Conservation (phyloP, 2,113 vertebrate genomes). For the Pachypanchax playfairii region DNA sequence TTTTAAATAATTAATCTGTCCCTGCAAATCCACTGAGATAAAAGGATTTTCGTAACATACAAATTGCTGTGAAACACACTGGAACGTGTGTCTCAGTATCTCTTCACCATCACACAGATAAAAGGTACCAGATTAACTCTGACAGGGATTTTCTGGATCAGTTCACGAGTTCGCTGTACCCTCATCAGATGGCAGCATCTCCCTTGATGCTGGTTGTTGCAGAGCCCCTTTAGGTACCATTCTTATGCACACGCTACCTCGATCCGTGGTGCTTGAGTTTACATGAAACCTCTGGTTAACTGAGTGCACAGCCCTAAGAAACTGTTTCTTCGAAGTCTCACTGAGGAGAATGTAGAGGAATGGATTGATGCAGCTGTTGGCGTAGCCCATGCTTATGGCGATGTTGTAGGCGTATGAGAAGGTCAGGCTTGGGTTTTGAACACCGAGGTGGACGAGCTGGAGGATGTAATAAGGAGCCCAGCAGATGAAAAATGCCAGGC, state of each 20-base stretch:
- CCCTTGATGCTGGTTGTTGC: slow-evolving; percentile 66
- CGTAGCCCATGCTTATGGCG: slow-evolving; percentile 81
- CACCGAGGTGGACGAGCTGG: slow-evolving; percentile 76
- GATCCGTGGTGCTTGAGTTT: slow-evolving; percentile 64
- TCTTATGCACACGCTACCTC: slow-evolving; percentile 73
- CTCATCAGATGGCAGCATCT: slow-evolving; percentile 66
- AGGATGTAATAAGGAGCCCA: slow-evolving; percentile 85
- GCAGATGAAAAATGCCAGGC: slow-evolving; percentile 85
- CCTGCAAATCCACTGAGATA: background rate
- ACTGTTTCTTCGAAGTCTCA: slow-evolving; percentile 76
- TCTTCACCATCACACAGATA: background rate
- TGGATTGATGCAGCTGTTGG: slow-evolving; percentile 82
- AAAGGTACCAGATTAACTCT: background rate
- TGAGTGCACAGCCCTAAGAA: slow-evolving; percentile 57
- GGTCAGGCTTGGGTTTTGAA: slow-evolving; percentile 69
- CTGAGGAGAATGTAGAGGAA: slow-evolving; percentile 78
- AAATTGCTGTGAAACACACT: background rate
- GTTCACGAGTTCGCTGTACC: slow-evolving; percentile 70
- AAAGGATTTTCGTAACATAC: background rate
- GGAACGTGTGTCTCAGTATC: background rate
- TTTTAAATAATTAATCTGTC: background rate
- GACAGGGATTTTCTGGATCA: background rate
- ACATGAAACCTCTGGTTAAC: slow-evolving; percentile 62
- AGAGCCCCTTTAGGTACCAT: slow-evolving; percentile 76
- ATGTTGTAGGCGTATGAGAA: slow-evolving; percentile 78